phyloP scores from a whole-genome alignment of 1,140 invertebrate genomes.

The Goniozus legneri region DNA sequence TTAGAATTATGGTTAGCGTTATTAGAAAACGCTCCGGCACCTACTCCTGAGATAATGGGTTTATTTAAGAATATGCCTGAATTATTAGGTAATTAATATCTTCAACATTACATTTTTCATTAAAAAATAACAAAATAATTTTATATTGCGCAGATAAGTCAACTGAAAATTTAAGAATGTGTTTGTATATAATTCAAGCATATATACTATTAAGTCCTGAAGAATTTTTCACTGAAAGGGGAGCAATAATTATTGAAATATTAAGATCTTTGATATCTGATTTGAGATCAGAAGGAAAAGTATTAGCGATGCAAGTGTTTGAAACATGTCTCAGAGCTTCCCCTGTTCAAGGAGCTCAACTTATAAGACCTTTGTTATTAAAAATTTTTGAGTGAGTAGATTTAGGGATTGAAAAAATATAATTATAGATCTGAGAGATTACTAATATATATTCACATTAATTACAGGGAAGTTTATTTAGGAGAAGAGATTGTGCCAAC shows the following conservation, averaged over 20 bases:
- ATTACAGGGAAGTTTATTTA: constrained; percentile 59
- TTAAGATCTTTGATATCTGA: constrained; percentile 72
- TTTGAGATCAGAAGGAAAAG: constrained; percentile 74
- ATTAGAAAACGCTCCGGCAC: constrained; percentile 69
- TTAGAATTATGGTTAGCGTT: constrained; percentile 84
- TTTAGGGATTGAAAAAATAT: too few relatives aligned
- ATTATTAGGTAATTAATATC: constrained; percentile 64
- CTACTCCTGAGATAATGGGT: constrained; percentile 62
- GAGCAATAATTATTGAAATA: constrained; percentile 63
- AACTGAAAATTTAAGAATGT: constrained; percentile 73
- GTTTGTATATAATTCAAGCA: constrained; percentile 76
- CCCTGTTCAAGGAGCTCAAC: constrained; percentile 61
- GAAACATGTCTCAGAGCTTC: constrained; percentile 68
- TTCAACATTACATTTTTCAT: constrained; percentile 17
- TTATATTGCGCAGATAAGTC: constrained; percentile 62
- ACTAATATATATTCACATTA: too few relatives aligned
- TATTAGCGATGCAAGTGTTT: constrained; percentile 69
- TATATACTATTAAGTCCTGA: constrained; percentile 80
- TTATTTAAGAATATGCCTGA: constrained; percentile 75
- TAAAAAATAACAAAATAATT: not conserved
- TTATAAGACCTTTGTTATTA: constrained; percentile 65
- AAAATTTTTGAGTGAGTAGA: constrained; percentile 65
- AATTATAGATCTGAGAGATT: too few relatives aligned
- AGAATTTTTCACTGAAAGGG: constrained; percentile 72
- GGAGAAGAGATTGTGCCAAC: constrained; percentile 64